These are phyloP conservation scores for Solen grandis DNA, from an alignment of 1,140 invertebrate genomes.

Conservation along the genomic window DNA sequence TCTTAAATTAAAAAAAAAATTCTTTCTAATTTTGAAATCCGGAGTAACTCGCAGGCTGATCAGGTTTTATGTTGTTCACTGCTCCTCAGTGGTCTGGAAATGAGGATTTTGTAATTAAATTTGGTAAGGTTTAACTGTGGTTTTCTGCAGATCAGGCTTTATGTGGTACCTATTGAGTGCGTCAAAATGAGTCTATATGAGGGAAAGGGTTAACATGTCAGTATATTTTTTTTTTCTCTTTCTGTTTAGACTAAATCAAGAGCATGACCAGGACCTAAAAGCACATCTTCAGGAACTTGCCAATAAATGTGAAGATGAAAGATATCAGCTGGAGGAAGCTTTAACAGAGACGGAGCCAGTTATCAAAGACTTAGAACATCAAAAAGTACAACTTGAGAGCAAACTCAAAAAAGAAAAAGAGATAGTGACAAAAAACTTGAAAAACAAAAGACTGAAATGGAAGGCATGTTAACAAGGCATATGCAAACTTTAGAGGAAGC, in stretches of 20 bases:
- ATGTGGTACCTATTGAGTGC: too few relatives aligned
- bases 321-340: constrained; percentile 40
- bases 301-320: constrained; percentile 23
- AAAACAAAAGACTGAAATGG: constrained; percentile 43
- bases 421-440: constrained; percentile 3
- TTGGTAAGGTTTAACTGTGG: too few relatives aligned
- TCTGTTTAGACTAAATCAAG: constrained; percentile 22
- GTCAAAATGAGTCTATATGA: too few relatives aligned
- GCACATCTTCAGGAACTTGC: constrained; percentile 13
- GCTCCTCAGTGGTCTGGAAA: too few relatives aligned
- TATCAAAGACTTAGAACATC: constrained; percentile 27
- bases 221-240: neutral
- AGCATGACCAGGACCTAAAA: constrained; percentile 44
- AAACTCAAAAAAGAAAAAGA: constrained; percentile 3
- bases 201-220: neutral
- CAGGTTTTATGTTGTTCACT: too few relatives aligned
- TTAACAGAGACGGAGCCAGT: constrained; percentile 34
- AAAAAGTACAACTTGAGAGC: constrained; percentile 18
- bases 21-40: too few relatives aligned
- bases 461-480: constrained; percentile 42
- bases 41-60: too few relatives aligned
- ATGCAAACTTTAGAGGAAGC: constrained; percentile 33
- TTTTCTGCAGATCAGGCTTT: too few relatives aligned
- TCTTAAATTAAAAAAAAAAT: too few relatives aligned
- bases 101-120: too few relatives aligned